phyloP scores from a whole-genome alignment of 2,797 vertebrate species.

The Garrulus glandarius region DNA sequence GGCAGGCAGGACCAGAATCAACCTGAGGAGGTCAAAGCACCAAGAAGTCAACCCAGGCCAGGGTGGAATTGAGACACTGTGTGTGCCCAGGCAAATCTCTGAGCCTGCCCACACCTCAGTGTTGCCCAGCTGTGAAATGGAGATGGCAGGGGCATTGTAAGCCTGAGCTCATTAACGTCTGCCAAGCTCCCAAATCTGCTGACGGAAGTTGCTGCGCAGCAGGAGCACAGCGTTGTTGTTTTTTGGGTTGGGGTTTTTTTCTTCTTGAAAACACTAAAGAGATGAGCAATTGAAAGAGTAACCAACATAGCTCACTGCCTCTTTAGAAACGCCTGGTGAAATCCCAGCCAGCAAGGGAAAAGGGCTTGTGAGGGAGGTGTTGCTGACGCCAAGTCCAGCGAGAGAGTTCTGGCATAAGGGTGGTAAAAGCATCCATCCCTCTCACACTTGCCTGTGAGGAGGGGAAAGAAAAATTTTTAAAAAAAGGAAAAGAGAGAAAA shows the following conservation, averaged over 20 bases:
- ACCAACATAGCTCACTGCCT: not conserved
- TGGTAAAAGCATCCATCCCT: not conserved
- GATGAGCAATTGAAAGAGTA: slow-evolving; percentile 34
- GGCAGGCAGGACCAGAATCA: not conserved
- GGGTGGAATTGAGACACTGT: not conserved
- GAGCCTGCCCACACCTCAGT: not conserved
- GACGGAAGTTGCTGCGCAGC: not conserved
- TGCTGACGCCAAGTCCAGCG: not conserved
- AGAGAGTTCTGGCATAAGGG: not conserved
- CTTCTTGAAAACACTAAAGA: not conserved
- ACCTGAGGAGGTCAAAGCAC: not conserved
- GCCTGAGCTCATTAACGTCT: not conserved
- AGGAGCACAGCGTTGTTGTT: not conserved
- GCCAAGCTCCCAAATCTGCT: not conserved
- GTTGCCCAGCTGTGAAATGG: not conserved
- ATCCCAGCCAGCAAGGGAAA: not conserved
- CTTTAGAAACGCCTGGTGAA: slow-evolving; percentile 22
- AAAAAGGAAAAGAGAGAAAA: not conserved
- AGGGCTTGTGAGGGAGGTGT: not conserved
- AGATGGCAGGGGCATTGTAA: not conserved
- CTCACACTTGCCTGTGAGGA: not conserved
- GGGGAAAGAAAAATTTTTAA: not conserved
- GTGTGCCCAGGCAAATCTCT: not conserved
- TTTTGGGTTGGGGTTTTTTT: not conserved
- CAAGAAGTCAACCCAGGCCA: not conserved